Evolutionary conservation across 1,140 invertebrate species (phyloP).

Genomic region (Maconellicoccus hirsutus): DNA sequence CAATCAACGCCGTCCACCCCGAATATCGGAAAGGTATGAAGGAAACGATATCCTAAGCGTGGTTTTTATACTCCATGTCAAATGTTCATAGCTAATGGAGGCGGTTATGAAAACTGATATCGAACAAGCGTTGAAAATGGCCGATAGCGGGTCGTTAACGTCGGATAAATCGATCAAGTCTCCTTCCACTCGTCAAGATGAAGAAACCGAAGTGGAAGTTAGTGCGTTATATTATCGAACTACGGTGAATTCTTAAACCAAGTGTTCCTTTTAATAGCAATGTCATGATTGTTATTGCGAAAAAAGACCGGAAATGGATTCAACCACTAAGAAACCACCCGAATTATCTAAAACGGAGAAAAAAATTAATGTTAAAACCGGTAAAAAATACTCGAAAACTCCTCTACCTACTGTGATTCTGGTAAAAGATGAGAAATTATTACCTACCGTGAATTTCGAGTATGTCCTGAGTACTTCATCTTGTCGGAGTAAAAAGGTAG

Average conservation of each 20-base stretch:
- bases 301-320: neutral
- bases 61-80: no score
- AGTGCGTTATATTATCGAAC: no score
- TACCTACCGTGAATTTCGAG: neutral
- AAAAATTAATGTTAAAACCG: neutral
- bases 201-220: no score
- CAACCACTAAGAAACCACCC: neutral
- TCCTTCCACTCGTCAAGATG: neutral
- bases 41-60: no score
- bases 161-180: neutral
- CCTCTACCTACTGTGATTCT: neutral
- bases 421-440: neutral
- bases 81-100: conserved; percentile 7
- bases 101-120: conserved; percentile 1
- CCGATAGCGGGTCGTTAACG: neutral
- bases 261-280: neutral
- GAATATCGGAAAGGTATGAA: neutral
- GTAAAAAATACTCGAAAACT: no score
- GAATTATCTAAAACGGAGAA: neutral
- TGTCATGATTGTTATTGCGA: neutral
- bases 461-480: no score
- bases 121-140: conserved; percentile 1
- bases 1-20: neutral
- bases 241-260: no score
- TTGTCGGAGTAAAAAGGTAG: no score